Conservation (phyloP, 2,888 invertebrate species). For the Aphodius sticticus region DNA sequence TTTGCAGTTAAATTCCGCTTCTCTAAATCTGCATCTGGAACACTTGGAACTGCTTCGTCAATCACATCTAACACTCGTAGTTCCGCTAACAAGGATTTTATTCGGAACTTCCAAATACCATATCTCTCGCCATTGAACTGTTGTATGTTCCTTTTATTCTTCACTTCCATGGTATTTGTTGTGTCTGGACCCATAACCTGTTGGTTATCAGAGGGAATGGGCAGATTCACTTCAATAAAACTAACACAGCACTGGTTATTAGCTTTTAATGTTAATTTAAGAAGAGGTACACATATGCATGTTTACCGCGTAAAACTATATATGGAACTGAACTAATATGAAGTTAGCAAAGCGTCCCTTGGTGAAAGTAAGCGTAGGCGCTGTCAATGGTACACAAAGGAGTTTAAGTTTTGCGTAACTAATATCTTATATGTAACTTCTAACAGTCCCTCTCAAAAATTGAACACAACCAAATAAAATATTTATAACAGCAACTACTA, state of each 20-base stretch:
- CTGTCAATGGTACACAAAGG: neutral
- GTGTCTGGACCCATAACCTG: neutral
- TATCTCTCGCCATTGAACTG: neutral
- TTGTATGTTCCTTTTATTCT: neutral
- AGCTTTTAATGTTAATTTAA: neutral
- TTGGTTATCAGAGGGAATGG: neutral
- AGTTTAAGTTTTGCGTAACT: neutral
- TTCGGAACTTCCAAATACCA: conserved; percentile 4
- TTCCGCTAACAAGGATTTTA: neutral
- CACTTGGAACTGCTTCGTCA: neutral
- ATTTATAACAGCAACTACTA: too few species aligned
- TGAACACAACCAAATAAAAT: too few species aligned
- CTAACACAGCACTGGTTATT: neutral
- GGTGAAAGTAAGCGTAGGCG: too few species aligned
- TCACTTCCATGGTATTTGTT: neutral
- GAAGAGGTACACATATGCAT: neutral
- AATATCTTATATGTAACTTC: neutral
- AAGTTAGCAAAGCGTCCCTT: neutral
- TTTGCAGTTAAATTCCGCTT: neutral
- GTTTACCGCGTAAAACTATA: neutral
- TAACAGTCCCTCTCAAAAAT: too few species aligned
- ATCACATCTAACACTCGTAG: neutral
- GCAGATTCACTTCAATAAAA: neutral
- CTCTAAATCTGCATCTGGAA: neutral
- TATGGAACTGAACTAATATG: neutral